Evolutionary conservation across 2,113 vertebrate species (phyloP).

Genomic region (Oreotrochilus melanogaster): DNA sequence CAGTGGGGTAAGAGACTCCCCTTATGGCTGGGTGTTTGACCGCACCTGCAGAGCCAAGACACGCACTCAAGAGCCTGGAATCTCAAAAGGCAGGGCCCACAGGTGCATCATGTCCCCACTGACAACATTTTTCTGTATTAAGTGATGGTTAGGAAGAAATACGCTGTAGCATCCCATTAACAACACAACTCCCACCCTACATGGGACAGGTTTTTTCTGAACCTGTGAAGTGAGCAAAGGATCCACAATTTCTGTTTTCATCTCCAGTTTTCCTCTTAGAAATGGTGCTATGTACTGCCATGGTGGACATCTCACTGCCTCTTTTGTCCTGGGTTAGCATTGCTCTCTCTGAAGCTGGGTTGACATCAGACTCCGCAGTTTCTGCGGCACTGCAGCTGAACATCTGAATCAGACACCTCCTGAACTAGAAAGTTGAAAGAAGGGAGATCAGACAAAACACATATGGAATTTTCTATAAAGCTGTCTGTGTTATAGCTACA

Average conservation of each 20-base stretch:
- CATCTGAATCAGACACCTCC: slow-evolving; percentile 85
- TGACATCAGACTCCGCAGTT: slow-evolving; percentile 65
- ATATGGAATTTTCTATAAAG: neutral
- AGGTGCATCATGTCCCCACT: neutral
- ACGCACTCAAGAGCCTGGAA: neutral
- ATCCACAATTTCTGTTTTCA: slow-evolving; percentile 65
- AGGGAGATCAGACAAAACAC: neutral
- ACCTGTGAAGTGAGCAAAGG: slow-evolving; percentile 72
- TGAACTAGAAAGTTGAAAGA: slow-evolving; percentile 80
- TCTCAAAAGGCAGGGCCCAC: neutral
- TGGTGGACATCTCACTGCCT: slow-evolving; percentile 79
- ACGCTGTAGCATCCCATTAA: neutral
- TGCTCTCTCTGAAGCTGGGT: slow-evolving; percentile 74
- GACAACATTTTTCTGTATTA: neutral
- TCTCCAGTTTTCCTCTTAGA: slow-evolving; percentile 59
- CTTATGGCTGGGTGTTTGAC: neutral
- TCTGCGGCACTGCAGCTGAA: slow-evolving; percentile 70
- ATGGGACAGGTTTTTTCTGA: slow-evolving; percentile 82
- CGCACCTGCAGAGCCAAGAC: neutral
- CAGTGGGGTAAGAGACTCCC: neutral
- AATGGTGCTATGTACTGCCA: slow-evolving; percentile 65
- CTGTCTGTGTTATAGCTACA: neutral
- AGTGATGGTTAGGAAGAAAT: neutral
- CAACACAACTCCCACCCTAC: neutral
- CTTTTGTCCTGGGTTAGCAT: slow-evolving; percentile 70